Evolutionary conservation across 2,797 vertebrate genomes (phyloP), one percentile per base, ranked within the genome.

Genomic region (Lepilemur septentrionalis): DNA sequence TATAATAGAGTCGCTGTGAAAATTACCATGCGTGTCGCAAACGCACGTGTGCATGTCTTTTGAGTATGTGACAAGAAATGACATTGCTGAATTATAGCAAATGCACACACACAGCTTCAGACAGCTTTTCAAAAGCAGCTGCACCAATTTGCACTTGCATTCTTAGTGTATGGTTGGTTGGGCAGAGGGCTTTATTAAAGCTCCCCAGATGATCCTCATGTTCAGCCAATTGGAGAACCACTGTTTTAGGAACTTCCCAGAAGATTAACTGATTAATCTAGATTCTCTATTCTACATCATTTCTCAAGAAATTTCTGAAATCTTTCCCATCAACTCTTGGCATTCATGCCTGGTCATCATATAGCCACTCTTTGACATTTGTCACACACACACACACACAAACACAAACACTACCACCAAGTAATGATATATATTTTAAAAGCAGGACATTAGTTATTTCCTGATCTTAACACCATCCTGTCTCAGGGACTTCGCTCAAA

Each of bases 61-160:
- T 25, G 20, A 30, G 3, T 35, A 9, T 10, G 10, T 14, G 41
- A 20, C 22, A 50, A n/a, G 28, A 8, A 43, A 65, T 8, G 10
- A 41, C 32, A n/a, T 2, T 79, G 55, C 6, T 76, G 70, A 78
- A 41, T 82, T 32, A 12, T 7, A 23, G 25, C 10, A 57, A 17
- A 11, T 7, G 2, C 0, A 28, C 14, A 11, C 0, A 1, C 35
- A 18, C 3, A 23, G 12, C 28, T 43, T 38, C 30, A 20, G n/a
- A 46, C 20, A 67, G 20, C 15, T 84, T 61, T 83, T 38, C 59
- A 41, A 25, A 88, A 89, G 78, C 63, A 52, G 43, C 23, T 38
- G 18, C 22, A 75, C 6, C 5, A 20, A 57, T 13, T 87, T 70
- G 20, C 48, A 46, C 32, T 15, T 55, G n/a, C 5, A 4, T 63